Conservation (phyloP, 1,140 invertebrate genomes). For the Episyrphus balteatus region DNA sequence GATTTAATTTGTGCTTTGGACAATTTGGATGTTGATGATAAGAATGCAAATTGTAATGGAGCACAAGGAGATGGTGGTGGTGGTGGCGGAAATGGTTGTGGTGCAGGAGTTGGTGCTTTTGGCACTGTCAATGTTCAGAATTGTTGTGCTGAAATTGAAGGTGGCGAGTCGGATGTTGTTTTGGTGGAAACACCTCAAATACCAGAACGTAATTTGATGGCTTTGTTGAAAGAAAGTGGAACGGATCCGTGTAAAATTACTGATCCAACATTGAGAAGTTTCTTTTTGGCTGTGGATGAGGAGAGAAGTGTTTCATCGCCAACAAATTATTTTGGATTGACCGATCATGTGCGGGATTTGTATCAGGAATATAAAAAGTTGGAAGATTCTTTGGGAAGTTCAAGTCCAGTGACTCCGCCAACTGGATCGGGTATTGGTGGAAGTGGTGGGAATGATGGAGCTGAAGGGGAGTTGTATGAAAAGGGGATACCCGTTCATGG, state of each 20-base stretch:
- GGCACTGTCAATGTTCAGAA: conserved; percentile 30
- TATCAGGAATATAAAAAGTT: conserved; percentile 49
- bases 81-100: conserved; percentile 48
- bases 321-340: conserved; percentile 22
- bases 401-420: not conserved
- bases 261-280: conserved; percentile 30
- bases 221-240: conserved; percentile 43
- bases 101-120: conserved; percentile 43
- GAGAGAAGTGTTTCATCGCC: conserved; percentile 32
- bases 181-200: conserved; percentile 55
- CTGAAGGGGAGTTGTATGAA: conserved; percentile 58
- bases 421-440: conserved; percentile 6
- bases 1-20: conserved; percentile 36
- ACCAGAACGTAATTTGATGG: conserved; percentile 49
- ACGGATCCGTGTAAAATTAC: conserved; percentile 24
- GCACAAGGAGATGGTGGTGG: conserved; percentile 18
- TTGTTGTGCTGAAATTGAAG: conserved; percentile 57
- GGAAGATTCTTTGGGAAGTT: conserved; percentile 35
- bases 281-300: conserved; percentile 50
- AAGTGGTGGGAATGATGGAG: conserved; percentile 18
- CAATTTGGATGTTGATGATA: conserved; percentile 41
- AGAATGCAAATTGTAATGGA: conserved; percentile 45
- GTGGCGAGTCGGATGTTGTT: conserved; percentile 53
- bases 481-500: conserved; percentile 64
- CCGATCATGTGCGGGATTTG: conserved; percentile 51